These are phyloP conservation scores for Orthosia cruda DNA, from an alignment of 2,888 invertebrate genomes.

Conservation along the genomic window DNA sequence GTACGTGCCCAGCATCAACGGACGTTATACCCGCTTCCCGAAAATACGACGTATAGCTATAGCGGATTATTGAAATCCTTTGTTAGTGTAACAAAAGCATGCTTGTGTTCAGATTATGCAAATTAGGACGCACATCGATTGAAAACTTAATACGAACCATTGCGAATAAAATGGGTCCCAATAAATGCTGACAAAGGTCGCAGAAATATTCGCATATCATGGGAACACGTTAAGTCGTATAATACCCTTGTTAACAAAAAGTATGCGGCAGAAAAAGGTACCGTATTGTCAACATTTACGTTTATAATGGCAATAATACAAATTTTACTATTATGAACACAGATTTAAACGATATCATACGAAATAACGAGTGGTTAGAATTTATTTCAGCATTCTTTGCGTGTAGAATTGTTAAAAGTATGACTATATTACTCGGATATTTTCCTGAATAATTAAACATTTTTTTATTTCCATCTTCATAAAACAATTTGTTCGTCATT, in stretches of 20 bases:
- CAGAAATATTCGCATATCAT: slow-evolving; percentile 70
- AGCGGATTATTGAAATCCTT: slow-evolving; percentile 74
- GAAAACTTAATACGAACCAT: slow-evolving; percentile 52
- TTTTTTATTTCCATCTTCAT: slow-evolving; percentile 44
- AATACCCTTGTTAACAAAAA: slow-evolving; percentile 79
- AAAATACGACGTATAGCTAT: slow-evolving; percentile 55
- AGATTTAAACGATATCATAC: slow-evolving; percentile 40
- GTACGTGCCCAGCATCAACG: slow-evolving; percentile 76
- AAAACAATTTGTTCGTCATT: slow-evolving; percentile 47
- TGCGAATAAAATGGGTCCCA: slow-evolving; percentile 65
- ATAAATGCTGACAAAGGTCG: slow-evolving; percentile 76
- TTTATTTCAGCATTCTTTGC: slow-evolving; percentile 24
- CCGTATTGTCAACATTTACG: slow-evolving; percentile 72
- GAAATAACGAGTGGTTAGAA: slow-evolving; percentile 43
- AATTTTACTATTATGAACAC: slow-evolving; percentile 65
- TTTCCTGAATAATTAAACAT: slow-evolving; percentile 24
- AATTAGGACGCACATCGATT: slow-evolving; percentile 68
- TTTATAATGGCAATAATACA: slow-evolving; percentile 72
- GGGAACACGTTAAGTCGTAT: slow-evolving; percentile 72
- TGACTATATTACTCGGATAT: slow-evolving; percentile 7
- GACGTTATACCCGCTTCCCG: slow-evolving; percentile 47
- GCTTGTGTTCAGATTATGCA: slow-evolving; percentile 71
- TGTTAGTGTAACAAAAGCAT: slow-evolving; percentile 72
- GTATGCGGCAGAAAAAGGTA: slow-evolving; percentile 69
- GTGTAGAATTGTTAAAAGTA: slow-evolving; percentile 17